Conservation (phyloP, 2,113 vertebrate genomes). For the Hypocryptadius cinnamomeus region DNA sequence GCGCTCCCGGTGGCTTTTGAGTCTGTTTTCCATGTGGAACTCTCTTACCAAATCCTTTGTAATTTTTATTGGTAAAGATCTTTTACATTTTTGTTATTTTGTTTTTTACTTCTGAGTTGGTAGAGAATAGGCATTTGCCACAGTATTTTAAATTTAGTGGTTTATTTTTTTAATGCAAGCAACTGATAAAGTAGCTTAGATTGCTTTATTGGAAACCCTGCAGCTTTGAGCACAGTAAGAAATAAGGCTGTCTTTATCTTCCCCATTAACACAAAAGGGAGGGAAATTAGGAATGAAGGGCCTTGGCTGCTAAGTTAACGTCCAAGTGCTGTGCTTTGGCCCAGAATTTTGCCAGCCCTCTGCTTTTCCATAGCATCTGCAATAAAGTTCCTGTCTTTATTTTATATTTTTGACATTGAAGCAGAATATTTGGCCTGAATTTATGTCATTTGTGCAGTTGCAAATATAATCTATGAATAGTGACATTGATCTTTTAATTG, state of each 20-base stretch:
- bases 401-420: constrained; percentile 60
- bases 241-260: background rate
- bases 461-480: constrained; percentile 46
- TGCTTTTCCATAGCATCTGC: constrained; percentile 22
- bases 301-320: background rate
- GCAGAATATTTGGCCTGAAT: constrained; percentile 62
- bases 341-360: background rate
- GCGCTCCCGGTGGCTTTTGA: background rate
- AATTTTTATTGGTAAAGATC: background rate
- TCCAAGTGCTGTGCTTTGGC: background rate
- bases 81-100: background rate
- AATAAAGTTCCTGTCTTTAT: constrained; percentile 8
- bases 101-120: background rate
- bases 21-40: background rate
- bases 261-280: background rate
- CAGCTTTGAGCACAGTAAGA: background rate
- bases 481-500: constrained; percentile 59
- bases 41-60: background rate
- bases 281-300: background rate
- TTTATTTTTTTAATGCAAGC: background rate
- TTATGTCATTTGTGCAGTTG: constrained; percentile 54
- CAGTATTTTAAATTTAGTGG: background rate
- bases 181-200: background rate
- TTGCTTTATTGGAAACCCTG: background rate
- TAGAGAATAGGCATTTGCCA: background rate